Conservation (phyloP, 92 coral and sea anemone species). For the Siderastrea radians region DNA sequence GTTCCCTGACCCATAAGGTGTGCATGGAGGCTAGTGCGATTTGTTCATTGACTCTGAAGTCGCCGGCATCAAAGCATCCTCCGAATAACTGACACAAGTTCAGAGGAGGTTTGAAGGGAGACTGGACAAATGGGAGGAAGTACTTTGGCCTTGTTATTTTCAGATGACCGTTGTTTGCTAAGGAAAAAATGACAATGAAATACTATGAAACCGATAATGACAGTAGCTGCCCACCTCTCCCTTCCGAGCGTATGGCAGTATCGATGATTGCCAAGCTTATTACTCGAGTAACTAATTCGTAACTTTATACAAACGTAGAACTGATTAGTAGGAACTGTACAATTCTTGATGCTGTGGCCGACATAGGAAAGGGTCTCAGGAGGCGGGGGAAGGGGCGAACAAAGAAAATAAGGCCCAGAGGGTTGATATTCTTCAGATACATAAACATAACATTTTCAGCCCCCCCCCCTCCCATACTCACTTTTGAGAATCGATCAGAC, state of each 20-base stretch:
- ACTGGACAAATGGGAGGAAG: constrained; percentile 82
- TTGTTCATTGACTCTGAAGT: constrained; percentile 97
- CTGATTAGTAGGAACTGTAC: too few relatives aligned
- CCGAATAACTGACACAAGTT: constrained; percentile 93
- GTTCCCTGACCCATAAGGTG: constrained; percentile 95
- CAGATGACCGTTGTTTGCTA: constrained; percentile 78
- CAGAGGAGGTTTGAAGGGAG: constrained; percentile 87
- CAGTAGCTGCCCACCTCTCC: background rate
- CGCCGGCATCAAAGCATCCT: constrained; percentile 98
- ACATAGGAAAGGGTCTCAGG: too few relatives aligned
- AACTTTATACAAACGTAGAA: too few relatives aligned
- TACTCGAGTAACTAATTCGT: too few relatives aligned
- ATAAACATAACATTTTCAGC: too few relatives aligned
- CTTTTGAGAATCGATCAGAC: too few relatives aligned
- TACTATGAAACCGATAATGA: background rate
- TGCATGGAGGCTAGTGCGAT: constrained; percentile 96
- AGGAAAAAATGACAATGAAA: background rate
- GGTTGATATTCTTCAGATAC: too few relatives aligned
- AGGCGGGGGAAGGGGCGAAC: too few relatives aligned
- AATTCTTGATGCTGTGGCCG: too few relatives aligned
- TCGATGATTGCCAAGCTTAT: background rate
- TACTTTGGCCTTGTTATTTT: constrained; percentile 69
- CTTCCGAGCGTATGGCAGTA: background rate
- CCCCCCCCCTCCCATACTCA: too few relatives aligned
- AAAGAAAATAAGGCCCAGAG: too few relatives aligned